Evolutionary conservation across 2,888 invertebrate species (phyloP), one percentile per base, ranked within the genome.

Genomic region (Callosobruchus maculatus): DNA sequence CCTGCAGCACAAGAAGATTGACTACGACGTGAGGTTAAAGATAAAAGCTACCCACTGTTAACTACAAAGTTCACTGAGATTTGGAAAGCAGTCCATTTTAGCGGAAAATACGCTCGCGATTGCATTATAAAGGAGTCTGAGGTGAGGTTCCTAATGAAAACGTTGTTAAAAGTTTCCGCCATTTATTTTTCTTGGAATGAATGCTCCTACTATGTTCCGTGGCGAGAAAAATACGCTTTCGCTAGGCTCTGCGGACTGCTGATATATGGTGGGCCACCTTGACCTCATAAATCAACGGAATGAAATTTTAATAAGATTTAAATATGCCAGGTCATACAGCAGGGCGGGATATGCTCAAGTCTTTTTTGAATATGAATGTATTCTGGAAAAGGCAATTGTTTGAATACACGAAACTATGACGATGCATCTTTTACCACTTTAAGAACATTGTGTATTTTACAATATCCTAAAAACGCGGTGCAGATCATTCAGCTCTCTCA

Each of bases 141-240:
- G 83, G 82, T 49, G 13, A 49, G 49, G 49, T 49, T 49, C 49
- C 49, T 82, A 70, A 85, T 85, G 83, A 85, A 85, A 85, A 85
- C 82, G 83, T 83, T 84, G 84, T 85, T 84, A 84, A 84, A 86
- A 86, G 82, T 86, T 86, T 84, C 78, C 81, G 76, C 81, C 83
- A 83, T 84, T 85, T 84, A 84, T 84, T 49, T 49, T 49, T 49
- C 83, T 80, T 81, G 74, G 83, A 84, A 84, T 84, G 84, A 85
- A 84, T 84, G 84, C 84, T 83, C 82, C 81, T 80, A 75, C 80
- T 79, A 79, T 81, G 84, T 83, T 84, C 82, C 80, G 80, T 81
- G 82, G 83, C 81, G 81, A 80, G 83, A 81, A 83, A 82, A 84
- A 82, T 84, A 82, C 82, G 80, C 81, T 80, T 71, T 75, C 77